Evolutionary conservation across 2,888 invertebrate species (phyloP).

Genomic region (Cenopis cana): DNA sequence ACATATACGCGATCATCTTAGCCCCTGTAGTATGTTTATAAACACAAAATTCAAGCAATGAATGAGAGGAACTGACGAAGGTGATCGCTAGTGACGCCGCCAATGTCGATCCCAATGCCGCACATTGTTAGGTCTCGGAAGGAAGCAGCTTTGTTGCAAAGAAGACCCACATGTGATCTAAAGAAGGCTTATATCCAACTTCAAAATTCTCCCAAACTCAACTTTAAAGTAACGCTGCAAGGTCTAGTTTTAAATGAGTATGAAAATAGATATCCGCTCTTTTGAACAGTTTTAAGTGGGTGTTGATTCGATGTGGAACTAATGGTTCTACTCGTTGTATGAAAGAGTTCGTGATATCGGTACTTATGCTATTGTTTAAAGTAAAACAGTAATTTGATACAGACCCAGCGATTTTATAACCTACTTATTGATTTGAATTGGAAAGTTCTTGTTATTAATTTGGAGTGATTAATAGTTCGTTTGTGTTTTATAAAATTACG

Average conservation of each 20-base stretch:
- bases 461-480: neutral
- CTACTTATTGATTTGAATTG: neutral
- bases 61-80: slow-evolving; percentile 44
- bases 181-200: neutral
- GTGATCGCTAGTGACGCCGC: slow-evolving; percentile 35
- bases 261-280: neutral
- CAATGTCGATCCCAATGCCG: slow-evolving; percentile 44
- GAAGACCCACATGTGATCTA: slow-evolving; percentile 10
- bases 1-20: no score
- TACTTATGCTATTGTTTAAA: neutral
- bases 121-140: slow-evolving; percentile 36
- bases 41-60: slow-evolving; percentile 8
- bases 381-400: slow-evolving; percentile 11
- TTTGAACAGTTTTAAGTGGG: neutral
- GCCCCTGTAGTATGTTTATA: no score
- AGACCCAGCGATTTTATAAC: neutral
- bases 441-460: neutral
- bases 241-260: neutral
- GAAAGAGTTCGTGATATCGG: slow-evolving; percentile 12
- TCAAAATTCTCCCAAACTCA: neutral
- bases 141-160: slow-evolving; percentile 28
- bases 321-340: slow-evolving; percentile 12
- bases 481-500: neutral
- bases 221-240: neutral
- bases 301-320: slow-evolving; percentile 23